Conservation (phyloP, 2,888 invertebrate species). For the Cremastinae sp. region DNA sequence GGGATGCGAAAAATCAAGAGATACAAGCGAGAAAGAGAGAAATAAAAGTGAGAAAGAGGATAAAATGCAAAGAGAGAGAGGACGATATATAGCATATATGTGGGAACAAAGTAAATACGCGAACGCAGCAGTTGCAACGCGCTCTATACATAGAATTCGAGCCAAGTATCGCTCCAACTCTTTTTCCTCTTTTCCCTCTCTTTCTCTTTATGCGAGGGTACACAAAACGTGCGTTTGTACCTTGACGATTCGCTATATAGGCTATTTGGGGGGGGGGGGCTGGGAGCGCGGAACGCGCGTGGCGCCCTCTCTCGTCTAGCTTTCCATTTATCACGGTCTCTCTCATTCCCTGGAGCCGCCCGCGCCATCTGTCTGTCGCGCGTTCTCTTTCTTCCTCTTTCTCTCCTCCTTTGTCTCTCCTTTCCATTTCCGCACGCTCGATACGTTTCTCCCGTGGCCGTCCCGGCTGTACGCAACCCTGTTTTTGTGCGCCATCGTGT, state of each 20-base stretch:
- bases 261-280: conserved; percentile 42
- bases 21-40: not conserved
- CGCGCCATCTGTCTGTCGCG: conserved; percentile 30
- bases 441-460: conserved; percentile 41
- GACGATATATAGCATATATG: conserved; percentile 1
- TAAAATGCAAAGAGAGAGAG: conserved; percentile 45
- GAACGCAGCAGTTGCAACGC: conserved; percentile 50
- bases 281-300: conserved; percentile 47
- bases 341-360: not conserved
- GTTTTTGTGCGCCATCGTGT: conserved; percentile 19
- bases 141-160: conserved; percentile 22
- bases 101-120: conserved; percentile 58
- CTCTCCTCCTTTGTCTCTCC: conserved; percentile 40
- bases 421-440: conserved; percentile 58
- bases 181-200: conserved; percentile 3
- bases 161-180: conserved; percentile 26
- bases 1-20: not conserved
- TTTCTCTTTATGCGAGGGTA: conserved; percentile 3
- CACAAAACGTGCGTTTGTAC: conserved; percentile 28
- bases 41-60: not conserved
- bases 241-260: conserved; percentile 43
- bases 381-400: conserved; percentile 12
- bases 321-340: conserved; percentile 19
- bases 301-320: conserved; percentile 45
- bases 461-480: conserved; percentile 15